A percentile compares a stretch with the other conserved stretches of the same genome.
phyloP scores from a whole-genome alignment of 2,797 vertebrate genomes.

The Okamejei kenojei region DNA sequence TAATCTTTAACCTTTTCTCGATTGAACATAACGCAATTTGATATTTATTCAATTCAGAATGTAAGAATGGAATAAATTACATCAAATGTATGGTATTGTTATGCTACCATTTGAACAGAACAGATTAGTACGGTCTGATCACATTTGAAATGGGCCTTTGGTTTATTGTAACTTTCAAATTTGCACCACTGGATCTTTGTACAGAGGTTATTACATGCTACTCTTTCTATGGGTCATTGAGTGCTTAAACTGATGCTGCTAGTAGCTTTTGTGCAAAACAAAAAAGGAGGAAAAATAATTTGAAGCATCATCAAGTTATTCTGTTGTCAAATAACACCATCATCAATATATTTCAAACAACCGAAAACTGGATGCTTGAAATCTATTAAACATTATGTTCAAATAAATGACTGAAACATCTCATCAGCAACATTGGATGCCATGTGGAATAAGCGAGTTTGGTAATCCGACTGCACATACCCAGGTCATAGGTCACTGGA shows the following conservation, averaged over 20 bases:
- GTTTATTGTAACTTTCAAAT: background rate
- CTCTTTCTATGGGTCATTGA: background rate
- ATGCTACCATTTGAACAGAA: background rate
- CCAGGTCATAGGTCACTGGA: no score
- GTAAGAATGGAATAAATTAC: slow-evolving; percentile 3
- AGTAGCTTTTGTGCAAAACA: background rate
- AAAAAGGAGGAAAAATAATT: background rate
- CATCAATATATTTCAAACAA: background rate
- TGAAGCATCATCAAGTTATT: background rate
- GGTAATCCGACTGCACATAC: no score
- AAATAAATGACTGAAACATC: background rate
- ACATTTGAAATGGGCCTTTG: background rate
- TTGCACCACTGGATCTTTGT: background rate
- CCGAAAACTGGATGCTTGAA: background rate
- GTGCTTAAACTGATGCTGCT: background rate
- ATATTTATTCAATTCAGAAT: slow-evolving; percentile 15
- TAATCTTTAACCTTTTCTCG: background rate
- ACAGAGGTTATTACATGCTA: no score
- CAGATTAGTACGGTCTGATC: background rate
- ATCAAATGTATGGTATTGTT: background rate
- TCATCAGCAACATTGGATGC: background rate
- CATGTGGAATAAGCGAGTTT: no score
- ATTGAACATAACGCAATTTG: background rate
- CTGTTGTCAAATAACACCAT: background rate
- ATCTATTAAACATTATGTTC: background rate